Conservation (phyloP, 2,113 vertebrate genomes). For the Atherinomorus stipes region DNA sequence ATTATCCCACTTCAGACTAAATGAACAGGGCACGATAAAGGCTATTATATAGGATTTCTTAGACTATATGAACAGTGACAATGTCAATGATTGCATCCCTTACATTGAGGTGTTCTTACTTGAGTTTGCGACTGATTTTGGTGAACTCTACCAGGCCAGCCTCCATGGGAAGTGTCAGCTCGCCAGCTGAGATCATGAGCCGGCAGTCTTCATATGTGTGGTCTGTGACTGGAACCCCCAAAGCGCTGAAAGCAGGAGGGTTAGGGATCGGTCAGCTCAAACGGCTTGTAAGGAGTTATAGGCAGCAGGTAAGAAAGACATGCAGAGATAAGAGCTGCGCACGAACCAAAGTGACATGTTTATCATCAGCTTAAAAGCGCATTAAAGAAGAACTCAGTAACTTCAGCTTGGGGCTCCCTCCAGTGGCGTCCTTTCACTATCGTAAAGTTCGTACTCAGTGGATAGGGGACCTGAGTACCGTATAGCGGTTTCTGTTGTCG, state of each 20-base stretch:
- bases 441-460: too few species aligned
- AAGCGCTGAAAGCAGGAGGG: conserved; percentile 77
- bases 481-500: too few species aligned
- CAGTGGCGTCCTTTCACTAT: too few species aligned
- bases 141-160: conserved; percentile 97
- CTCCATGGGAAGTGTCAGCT: conserved; percentile 97
- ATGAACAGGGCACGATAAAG: conserved; percentile 4
- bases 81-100: neutral
- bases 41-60: neutral
- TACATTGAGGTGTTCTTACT: conserved; percentile 82
- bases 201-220: conserved; percentile 98
- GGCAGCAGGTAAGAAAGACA: neutral
- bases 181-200: conserved; percentile 96
- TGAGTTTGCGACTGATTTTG: conserved; percentile 95
- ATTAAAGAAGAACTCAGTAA: too few species aligned
- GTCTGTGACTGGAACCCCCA: conserved; percentile 91
- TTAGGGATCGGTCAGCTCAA: neutral
- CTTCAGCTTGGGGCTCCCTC: too few species aligned
- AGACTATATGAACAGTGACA: neutral
- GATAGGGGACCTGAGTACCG: too few species aligned
- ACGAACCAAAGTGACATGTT: neutral
- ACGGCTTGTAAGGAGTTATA: neutral
- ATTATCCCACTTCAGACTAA: conserved; percentile 93
- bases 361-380: neutral
- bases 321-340: neutral